Conservation (phyloP, 1,140 invertebrate species). For the Phthorimaea operculella region DNA sequence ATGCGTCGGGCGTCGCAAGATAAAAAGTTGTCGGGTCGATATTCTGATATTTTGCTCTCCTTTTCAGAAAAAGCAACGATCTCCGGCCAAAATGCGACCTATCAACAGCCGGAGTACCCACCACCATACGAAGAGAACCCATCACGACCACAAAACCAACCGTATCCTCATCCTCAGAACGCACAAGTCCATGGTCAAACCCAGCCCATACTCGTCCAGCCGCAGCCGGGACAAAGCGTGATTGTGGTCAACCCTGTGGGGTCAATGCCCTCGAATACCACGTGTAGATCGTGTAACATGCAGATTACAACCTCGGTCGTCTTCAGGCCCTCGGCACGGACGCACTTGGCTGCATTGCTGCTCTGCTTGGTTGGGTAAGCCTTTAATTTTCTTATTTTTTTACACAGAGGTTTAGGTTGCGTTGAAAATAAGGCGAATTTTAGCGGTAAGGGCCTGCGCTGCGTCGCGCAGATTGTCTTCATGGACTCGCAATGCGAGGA, state of each 20-base stretch:
- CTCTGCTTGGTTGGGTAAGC: constrained; percentile 69
- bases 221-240: background rate
- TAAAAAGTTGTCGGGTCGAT: too few species aligned
- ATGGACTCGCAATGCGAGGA: too few species aligned
- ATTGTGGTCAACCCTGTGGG: constrained; percentile 37
- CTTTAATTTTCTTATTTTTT: constrained; percentile 21
- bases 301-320: constrained; percentile 63
- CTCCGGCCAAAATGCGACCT: background rate
- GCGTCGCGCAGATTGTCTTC: too few species aligned
- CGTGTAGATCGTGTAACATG: constrained; percentile 67
- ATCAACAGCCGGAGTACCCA: background rate
- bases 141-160: background rate
- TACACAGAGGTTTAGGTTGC: too few species aligned
- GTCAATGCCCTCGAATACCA: constrained; percentile 47
- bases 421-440: too few species aligned
- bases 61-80: background rate
- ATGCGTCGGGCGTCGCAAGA: too few species aligned
- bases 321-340: constrained; percentile 65
- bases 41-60: too few species aligned
- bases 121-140: background rate
- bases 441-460: too few species aligned
- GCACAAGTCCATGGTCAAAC: too few species aligned
- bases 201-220: background rate
- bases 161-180: too few species aligned
- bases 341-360: constrained; percentile 69